A percentile compares a stretch with the other conserved stretches of the same genome.
phyloP scores from a whole-genome alignment of 2,797 vertebrate genomes.

The Muscicapa striata region DNA sequence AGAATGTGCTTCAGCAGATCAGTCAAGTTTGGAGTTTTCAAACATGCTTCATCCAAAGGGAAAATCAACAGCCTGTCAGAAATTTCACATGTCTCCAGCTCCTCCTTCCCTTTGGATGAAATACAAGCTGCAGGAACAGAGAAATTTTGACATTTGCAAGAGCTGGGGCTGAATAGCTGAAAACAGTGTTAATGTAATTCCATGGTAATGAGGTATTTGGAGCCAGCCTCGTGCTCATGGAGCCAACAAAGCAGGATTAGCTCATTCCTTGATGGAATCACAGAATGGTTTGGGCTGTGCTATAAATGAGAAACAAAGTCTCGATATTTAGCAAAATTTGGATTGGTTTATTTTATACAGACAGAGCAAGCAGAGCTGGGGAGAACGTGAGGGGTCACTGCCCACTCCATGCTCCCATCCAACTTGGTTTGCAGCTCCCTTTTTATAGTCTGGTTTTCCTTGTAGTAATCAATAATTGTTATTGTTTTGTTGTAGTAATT shows the following conservation, averaged over 20 bases:
- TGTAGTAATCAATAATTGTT: too few relatives aligned
- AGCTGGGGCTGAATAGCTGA: background rate
- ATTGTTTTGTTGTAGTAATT: too few relatives aligned
- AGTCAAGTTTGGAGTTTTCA: constrained; percentile 71
- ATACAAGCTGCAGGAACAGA: background rate
- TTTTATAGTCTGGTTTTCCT: too few relatives aligned
- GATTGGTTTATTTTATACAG: too few relatives aligned
- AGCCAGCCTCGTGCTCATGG: background rate
- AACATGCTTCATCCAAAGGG: constrained; percentile 63
- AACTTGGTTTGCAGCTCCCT: too few relatives aligned
- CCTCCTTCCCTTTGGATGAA: constrained; percentile 4
- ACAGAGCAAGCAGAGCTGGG: too few relatives aligned
- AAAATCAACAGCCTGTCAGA: constrained; percentile 71
- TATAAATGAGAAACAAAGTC: too few relatives aligned
- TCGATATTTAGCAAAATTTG: too few relatives aligned
- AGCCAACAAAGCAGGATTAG: background rate
- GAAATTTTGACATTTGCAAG: constrained; percentile 25
- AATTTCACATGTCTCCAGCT: constrained; percentile 39
- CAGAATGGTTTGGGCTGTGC: background rate
- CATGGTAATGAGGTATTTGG: background rate
- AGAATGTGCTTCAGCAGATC: constrained; percentile 63
- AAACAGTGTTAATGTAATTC: background rate
- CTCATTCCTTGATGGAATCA: background rate
- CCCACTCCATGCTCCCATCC: too few relatives aligned
- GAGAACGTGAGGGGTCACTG: too few relatives aligned